phyloP scores from a whole-genome alignment of 2,113 vertebrate species.

The Porphyrio hochstetteri region DNA sequence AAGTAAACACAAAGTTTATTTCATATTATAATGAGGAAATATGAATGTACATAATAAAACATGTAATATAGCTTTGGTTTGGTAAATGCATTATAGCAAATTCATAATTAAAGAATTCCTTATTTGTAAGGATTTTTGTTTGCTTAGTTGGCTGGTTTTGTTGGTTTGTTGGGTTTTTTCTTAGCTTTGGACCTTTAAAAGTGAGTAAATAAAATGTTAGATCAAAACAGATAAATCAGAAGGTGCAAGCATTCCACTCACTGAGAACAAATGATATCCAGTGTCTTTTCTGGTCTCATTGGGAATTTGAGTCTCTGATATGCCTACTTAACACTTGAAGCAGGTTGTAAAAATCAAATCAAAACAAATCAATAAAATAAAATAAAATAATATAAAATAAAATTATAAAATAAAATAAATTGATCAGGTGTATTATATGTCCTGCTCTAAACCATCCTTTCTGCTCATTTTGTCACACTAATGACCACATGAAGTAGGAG shows the following conservation, averaged over 20 bases:
- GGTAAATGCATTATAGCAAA: background rate
- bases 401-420: too few species aligned
- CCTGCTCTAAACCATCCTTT: background rate
- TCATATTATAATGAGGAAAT: background rate
- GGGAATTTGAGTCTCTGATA: background rate
- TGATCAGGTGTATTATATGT: background rate
- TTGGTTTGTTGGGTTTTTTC: rapidly evolving
- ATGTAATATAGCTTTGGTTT: background rate
- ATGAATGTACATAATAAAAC: rapidly evolving
- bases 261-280: background rate
- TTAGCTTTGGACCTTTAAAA: background rate
- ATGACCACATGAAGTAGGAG: background rate
- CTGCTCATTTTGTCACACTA: background rate
- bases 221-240: background rate
- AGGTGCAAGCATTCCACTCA: background rate
- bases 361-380: background rate
- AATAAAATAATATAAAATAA: too few species aligned
- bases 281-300: background rate
- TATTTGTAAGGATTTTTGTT: background rate
- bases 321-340: background rate
- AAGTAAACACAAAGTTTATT: background rate
- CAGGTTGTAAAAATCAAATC: background rate
- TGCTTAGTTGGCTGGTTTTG: background rate
- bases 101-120: background rate
- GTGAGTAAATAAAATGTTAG: background rate